Evolutionary conservation across 2,113 vertebrate species (phyloP).

Genomic region (Cervus canadensis): DNA sequence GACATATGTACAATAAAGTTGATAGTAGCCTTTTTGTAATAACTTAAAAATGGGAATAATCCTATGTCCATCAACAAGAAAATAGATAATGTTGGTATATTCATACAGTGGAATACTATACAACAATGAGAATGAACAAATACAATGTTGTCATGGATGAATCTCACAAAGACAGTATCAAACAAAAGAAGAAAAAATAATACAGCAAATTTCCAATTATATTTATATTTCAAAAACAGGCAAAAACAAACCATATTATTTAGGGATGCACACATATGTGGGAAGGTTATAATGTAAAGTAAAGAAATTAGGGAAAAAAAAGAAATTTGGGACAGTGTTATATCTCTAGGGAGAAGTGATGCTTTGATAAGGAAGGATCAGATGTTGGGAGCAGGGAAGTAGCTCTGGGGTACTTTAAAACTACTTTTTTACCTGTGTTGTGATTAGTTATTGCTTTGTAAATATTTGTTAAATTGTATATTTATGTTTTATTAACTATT

Average conservation of each 20-base stretch:
- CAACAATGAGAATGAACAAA: background rate
- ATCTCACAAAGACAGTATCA: background rate
- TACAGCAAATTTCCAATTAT: background rate
- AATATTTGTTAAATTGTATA: background rate
- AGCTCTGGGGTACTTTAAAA: background rate
- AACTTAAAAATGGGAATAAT: background rate
- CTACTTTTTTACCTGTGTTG: background rate
- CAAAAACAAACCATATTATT: background rate
- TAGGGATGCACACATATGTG: background rate
- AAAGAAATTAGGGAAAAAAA: background rate
- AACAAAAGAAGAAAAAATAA: background rate
- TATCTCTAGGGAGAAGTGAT: background rate
- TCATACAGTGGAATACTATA: background rate
- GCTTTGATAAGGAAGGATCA: background rate
- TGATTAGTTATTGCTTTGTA: background rate
- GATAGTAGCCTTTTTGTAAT: background rate
- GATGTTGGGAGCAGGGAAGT: background rate
- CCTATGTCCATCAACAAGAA: background rate
- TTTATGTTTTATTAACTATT: background rate
- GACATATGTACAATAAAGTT: background rate
- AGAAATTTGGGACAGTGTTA: background rate
- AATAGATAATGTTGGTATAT: background rate
- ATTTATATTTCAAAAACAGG: background rate
- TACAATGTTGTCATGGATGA: background rate
- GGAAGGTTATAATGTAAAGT: background rate